These are phyloP conservation scores for Muschampia plurimacula DNA, from an alignment of 2,888 invertebrate genomes.

Conservation along the genomic window DNA sequence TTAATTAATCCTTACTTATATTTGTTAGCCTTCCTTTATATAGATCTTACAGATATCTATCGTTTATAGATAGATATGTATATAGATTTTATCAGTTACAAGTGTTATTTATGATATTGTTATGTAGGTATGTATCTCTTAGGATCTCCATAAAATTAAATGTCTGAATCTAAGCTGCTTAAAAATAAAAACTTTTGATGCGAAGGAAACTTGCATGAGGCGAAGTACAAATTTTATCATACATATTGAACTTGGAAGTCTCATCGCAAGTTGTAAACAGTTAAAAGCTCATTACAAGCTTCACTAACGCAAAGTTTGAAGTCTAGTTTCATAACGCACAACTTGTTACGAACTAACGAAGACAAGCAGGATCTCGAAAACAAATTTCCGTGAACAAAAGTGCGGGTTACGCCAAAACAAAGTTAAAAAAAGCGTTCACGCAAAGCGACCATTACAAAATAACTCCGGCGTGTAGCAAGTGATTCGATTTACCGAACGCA, in stretches of 20 bases:
- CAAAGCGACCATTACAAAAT: constrained; percentile 80
- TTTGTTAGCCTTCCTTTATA: too few species aligned
- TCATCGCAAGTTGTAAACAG: constrained; percentile 7
- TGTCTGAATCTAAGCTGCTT: too few species aligned
- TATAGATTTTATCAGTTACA: too few species aligned
- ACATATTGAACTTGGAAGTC: constrained; percentile 5
- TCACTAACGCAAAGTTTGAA: background rate
- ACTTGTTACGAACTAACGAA: constrained; percentile 15
- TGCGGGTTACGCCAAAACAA: constrained; percentile 17
- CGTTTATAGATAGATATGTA: too few species aligned
- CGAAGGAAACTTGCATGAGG: too few species aligned
- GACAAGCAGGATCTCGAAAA: constrained; percentile 19
- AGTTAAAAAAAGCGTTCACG: constrained; percentile 57
- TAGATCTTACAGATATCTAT: too few species aligned
- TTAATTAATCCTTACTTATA: too few species aligned
- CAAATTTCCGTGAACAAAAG: constrained; percentile 29
- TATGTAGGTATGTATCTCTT: too few species aligned
- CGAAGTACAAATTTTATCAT: background rate
- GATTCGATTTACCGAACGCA: constrained; percentile 81
- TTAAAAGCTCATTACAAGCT: constrained; percentile 16
- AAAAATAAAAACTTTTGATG: too few species aligned
- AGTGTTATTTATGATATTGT: too few species aligned
- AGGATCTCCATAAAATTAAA: too few species aligned
- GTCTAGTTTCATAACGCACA: constrained; percentile 18
- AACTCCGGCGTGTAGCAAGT: constrained; percentile 76